Conservation (phyloP, 2,113 vertebrate species). For the Podarcis muralis region DNA sequence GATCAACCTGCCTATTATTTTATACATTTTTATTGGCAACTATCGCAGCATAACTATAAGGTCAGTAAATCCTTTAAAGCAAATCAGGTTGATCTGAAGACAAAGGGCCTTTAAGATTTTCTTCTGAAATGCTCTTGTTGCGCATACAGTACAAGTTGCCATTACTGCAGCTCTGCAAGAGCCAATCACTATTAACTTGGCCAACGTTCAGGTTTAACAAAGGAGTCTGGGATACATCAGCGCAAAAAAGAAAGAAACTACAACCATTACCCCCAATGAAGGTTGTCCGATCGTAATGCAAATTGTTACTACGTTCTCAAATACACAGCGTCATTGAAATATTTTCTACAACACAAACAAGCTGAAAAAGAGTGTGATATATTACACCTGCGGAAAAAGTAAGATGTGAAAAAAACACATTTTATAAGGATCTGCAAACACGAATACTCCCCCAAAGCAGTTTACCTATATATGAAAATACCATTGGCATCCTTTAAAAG, state of each 20-base stretch:
- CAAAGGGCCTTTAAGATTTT: slow-evolving; percentile 70
- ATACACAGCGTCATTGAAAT: slow-evolving; percentile 34
- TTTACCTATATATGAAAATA: accelerated
- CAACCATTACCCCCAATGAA: slow-evolving; percentile 20
- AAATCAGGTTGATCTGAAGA: slow-evolving; percentile 61
- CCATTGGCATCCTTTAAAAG: not conserved
- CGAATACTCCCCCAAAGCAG: not conserved
- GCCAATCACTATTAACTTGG: slow-evolving; percentile 74
- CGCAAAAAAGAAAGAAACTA: slow-evolving; percentile 15
- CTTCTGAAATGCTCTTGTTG: slow-evolving; percentile 65
- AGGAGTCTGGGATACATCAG: slow-evolving; percentile 73
- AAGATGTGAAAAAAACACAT: not conserved
- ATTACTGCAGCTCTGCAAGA: slow-evolving; percentile 64
- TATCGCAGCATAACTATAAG: slow-evolving; percentile 55
- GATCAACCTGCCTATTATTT: slow-evolving; percentile 74
- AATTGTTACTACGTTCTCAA: not conserved
- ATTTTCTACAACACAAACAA: slow-evolving; percentile 19
- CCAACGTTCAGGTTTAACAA: slow-evolving; percentile 68
- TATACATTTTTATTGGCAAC: slow-evolving; percentile 57
- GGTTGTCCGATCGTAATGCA: slow-evolving; percentile 36
- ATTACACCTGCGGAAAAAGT: slow-evolving; percentile 42
- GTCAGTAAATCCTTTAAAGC: slow-evolving; percentile 55
- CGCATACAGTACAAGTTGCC: slow-evolving; percentile 67
- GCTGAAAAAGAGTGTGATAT: slow-evolving; percentile 26
- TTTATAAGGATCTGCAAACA: slow-evolving; percentile 1